phyloP scores from a whole-genome alignment of 2,113 vertebrate genomes.

The Natator depressus region DNA sequence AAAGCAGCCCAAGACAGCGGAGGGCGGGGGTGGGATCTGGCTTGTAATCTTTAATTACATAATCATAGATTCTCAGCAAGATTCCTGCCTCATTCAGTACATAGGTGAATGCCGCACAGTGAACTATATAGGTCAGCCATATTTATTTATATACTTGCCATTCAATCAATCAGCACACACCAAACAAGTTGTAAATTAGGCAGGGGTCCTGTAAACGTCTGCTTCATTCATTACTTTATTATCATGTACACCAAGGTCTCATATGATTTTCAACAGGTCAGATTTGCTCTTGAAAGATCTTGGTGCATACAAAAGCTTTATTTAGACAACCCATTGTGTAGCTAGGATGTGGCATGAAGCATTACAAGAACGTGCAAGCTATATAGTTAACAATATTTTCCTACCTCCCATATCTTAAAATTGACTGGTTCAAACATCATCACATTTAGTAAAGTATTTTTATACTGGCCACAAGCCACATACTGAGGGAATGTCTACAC shows the following conservation, averaged over 20 bases:
- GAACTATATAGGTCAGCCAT: neutral
- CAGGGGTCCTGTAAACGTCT: neutral
- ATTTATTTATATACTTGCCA: neutral
- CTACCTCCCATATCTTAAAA: neutral
- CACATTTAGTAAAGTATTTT: neutral
- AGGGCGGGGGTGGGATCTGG: neutral
- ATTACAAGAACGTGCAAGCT: neutral
- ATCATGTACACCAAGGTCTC: neutral
- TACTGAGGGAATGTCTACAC: neutral
- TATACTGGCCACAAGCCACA: neutral
- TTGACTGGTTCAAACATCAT: neutral
- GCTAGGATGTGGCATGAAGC: neutral
- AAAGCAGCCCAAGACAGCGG: neutral
- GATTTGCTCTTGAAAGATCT: neutral
- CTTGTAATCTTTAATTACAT: neutral
- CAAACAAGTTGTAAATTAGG: neutral
- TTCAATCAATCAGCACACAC: neutral
- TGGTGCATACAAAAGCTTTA: neutral
- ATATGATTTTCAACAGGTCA: neutral
- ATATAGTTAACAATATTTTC: neutral
- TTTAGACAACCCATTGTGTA: neutral
- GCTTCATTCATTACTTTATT: neutral
- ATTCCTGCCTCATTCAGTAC: neutral
- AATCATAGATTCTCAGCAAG: neutral
- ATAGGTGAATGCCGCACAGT: neutral